phyloP scores from a whole-genome alignment of 2,113 vertebrate genomes.

The Origma solitaria region DNA sequence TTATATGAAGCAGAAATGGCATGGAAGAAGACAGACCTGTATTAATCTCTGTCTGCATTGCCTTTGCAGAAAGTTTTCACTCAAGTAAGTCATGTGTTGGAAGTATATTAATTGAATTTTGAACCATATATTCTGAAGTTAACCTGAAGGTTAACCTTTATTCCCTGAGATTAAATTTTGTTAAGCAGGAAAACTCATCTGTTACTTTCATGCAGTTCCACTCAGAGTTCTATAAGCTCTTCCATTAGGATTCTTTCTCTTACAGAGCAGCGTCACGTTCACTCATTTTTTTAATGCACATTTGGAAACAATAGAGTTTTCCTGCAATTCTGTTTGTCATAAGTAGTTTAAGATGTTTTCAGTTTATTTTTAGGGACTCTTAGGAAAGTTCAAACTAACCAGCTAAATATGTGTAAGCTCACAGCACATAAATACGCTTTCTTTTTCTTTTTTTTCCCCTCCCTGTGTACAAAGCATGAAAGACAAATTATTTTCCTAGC shows the following conservation, averaged over 20 bases:
- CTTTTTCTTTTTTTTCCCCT: background rate
- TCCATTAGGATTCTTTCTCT: background rate
- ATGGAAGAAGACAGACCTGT: background rate
- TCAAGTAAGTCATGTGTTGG: background rate
- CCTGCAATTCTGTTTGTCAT: background rate
- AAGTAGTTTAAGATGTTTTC: background rate
- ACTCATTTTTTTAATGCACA: background rate
- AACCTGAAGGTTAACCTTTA: background rate
- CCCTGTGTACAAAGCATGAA: background rate
- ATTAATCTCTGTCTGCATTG: background rate
- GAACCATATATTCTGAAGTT: background rate
- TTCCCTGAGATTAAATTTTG: background rate
- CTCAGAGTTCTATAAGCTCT: background rate
- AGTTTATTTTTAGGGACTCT: slow-evolving; percentile 27
- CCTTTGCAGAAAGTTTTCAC: background rate
- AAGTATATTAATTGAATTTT: background rate
- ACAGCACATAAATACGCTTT: background rate
- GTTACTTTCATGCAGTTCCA: background rate
- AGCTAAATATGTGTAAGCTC: background rate
- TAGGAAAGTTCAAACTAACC: background rate
- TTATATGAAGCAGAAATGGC: background rate
- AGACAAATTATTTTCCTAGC: background rate
- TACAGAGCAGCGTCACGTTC: background rate
- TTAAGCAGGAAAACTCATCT: background rate
- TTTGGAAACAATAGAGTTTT: slow-evolving; percentile 34